Evolutionary conservation across 2,888 invertebrate species (phyloP), one percentile per base, ranked within the genome.

Genomic region (Epistrophe grossulariae): DNA sequence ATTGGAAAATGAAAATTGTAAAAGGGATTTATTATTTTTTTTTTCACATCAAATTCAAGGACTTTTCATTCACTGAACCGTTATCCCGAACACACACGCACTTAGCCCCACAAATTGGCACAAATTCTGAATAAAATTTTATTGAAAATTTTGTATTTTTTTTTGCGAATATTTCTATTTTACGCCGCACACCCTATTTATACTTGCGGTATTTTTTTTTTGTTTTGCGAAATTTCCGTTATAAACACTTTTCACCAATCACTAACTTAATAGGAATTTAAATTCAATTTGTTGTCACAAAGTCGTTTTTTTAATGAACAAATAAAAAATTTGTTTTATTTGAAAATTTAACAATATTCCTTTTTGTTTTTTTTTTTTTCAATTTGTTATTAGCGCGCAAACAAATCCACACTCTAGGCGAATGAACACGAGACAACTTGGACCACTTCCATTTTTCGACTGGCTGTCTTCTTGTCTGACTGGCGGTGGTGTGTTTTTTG

Each of bases 371-470:
- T 57, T 64, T 13, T 45, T 35, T 70, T 38, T 78, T n/a, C n/a
- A 17, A 55, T 55, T 70, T 55, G 2, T 68, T 43, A 81, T 40
- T 59, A 70, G 70, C 85, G 82, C 82, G 82, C 78, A 82, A 82
- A 74, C 85, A 59, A 64, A 38, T 66, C 45, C 24, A 50, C 50
- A 38, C 45, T 66, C 19, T 60, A 71, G 3, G 31, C 17, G 8
- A 35, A 50, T 9, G 73, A 13, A 71, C 50, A 62, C 87, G 76
- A 83, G 55, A 83, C 79, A 57, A 83, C 76, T 87, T 83, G 79
- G 72, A 83, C 57, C 87, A 83, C 79, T 87, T 87, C 87, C 87
- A 87, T 83, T 79, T 79, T 76, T 66, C 83, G 79, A 87, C 87
- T 87, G 83, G n/a, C n/a, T 8, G n/a, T 52, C 24, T 52, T 11